A percentile compares a stretch with the other conserved stretches of the same genome.
Conservation (phyloP, 2,888 invertebrate genomes). For the Drymonia ruficornis region DNA sequence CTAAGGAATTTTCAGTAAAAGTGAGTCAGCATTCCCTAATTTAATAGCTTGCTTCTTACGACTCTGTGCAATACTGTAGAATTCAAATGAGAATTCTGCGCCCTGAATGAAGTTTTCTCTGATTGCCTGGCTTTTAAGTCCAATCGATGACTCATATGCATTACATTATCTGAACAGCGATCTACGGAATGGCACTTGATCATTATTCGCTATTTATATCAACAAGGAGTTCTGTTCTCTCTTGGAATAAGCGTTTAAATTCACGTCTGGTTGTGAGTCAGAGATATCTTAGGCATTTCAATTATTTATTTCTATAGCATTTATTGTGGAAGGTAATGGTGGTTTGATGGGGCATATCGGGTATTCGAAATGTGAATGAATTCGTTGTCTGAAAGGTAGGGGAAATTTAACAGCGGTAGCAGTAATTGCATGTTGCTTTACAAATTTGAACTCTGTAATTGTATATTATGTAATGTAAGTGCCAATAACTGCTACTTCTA, state of each 20-base stretch:
- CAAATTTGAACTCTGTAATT: too few relatives aligned
- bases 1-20: too few relatives aligned
- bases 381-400: too few relatives aligned
- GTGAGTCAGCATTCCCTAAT: too few relatives aligned
- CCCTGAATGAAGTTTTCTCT: neutral
- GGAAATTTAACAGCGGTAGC: too few relatives aligned
- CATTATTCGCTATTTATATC: slow-evolving; percentile 5
- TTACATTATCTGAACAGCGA: slow-evolving; percentile 1
- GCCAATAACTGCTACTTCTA: too few relatives aligned
- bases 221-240: slow-evolving; percentile 1
- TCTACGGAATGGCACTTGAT: slow-evolving; percentile 2
- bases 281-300: slow-evolving; percentile 6
- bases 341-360: neutral
- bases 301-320: neutral
- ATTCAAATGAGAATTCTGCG: neutral
- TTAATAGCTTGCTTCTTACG: too few relatives aligned
- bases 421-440: too few relatives aligned
- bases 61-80: too few relatives aligned
- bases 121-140: slow-evolving; percentile 2
- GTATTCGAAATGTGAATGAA: too few relatives aligned
- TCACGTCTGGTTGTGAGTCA: slow-evolving; percentile 3
- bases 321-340: neutral
- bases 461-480: too few relatives aligned
- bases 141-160: slow-evolving; percentile 1
- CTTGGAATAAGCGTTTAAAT: neutral